These are phyloP conservation scores for Colletes collaris DNA, from an alignment of 2,888 invertebrate species.

Conservation along the genomic window DNA sequence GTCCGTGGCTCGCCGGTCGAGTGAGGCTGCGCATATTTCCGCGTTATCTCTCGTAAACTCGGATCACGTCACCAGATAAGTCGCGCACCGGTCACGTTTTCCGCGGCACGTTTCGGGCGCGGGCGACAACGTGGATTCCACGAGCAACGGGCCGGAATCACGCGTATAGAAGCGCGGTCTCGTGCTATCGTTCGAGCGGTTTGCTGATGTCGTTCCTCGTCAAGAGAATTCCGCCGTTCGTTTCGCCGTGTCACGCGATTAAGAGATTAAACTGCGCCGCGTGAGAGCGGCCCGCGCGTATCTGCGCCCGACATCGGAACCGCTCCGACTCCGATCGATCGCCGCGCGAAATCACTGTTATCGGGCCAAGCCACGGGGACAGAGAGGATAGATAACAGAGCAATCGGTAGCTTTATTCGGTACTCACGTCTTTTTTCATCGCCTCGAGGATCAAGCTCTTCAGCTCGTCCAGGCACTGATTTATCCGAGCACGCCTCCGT, in stretches of 20 bases:
- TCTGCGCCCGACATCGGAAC: conserved; percentile 15
- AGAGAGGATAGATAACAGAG: conserved; percentile 1
- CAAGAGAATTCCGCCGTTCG: conserved; percentile 25
- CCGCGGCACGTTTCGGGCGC: conserved; percentile 57
- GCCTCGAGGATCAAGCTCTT: conserved; percentile 93
- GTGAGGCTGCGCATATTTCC: conserved; percentile 56
- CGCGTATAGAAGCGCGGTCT: conserved; percentile 35
- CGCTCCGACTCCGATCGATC: conserved; percentile 25
- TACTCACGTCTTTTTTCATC: conserved; percentile 95
- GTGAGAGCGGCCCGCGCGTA: conserved; percentile 7
- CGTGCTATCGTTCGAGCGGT: conserved; percentile 37
- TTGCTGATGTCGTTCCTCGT: conserved; percentile 52
- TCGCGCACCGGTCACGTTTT: conserved; percentile 57
- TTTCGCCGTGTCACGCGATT: conserved; percentile 27
- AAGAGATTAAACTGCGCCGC: conserved; percentile 38
- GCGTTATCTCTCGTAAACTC: conserved; percentile 58
- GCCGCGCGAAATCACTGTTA: conserved; percentile 31
- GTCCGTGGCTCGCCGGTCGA: not conserved
- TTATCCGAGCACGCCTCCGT: conserved; percentile 93
- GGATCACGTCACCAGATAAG: conserved; percentile 66
- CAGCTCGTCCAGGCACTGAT: conserved; percentile 93
- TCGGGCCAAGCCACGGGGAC: conserved; percentile 9
- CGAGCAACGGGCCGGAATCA: conserved; percentile 38
- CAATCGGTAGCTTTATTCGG: not conserved
- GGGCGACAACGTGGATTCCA: conserved; percentile 52